These are phyloP conservation scores for Phaonia tiefii DNA, from an alignment of 2,888 invertebrate species.

Conservation along the genomic window DNA sequence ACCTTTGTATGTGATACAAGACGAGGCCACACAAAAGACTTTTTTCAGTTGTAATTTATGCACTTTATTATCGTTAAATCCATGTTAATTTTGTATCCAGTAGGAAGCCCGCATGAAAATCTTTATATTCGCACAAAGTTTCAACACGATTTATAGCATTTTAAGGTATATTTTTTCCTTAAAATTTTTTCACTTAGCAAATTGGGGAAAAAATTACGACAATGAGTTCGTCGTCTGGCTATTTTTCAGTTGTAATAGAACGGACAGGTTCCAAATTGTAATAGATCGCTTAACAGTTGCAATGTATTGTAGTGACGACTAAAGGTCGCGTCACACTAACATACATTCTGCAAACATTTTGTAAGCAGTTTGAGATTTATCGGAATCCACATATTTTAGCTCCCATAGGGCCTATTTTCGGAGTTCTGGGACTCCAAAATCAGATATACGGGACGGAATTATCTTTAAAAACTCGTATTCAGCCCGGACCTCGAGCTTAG, in stretches of 20 bases:
- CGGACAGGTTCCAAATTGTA: slow-evolving; percentile 70
- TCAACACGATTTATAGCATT: slow-evolving; percentile 53
- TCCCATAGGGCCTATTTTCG: too few species aligned
- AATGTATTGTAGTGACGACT: too few species aligned
- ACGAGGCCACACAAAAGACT: slow-evolving; percentile 78
- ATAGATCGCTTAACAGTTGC: slow-evolving; percentile 28
- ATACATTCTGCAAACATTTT: too few species aligned
- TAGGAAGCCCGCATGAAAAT: slow-evolving; percentile 23
- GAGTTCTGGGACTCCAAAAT: too few species aligned
- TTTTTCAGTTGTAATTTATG: slow-evolving; percentile 65
- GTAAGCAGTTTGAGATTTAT: too few species aligned
- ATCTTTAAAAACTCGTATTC: too few species aligned
- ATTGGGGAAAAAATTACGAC: slow-evolving; percentile 71
- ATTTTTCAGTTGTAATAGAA: slow-evolving; percentile 68
- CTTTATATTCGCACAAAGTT: slow-evolving; percentile 47
- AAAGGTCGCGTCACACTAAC: too few species aligned
- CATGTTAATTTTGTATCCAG: slow-evolving; percentile 39
- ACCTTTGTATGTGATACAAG: slow-evolving; percentile 73
- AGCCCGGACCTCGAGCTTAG: too few species aligned
- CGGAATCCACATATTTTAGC: too few species aligned
- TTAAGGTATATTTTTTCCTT: slow-evolving; percentile 52
- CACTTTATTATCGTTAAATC: slow-evolving; percentile 47
- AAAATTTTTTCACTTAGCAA: slow-evolving; percentile 66
- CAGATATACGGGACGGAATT: too few species aligned
- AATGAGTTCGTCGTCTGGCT: slow-evolving; percentile 70